These are phyloP conservation scores for Siniperca chuatsi DNA, from an alignment of 2,113 vertebrate genomes.

Conservation along the genomic window DNA sequence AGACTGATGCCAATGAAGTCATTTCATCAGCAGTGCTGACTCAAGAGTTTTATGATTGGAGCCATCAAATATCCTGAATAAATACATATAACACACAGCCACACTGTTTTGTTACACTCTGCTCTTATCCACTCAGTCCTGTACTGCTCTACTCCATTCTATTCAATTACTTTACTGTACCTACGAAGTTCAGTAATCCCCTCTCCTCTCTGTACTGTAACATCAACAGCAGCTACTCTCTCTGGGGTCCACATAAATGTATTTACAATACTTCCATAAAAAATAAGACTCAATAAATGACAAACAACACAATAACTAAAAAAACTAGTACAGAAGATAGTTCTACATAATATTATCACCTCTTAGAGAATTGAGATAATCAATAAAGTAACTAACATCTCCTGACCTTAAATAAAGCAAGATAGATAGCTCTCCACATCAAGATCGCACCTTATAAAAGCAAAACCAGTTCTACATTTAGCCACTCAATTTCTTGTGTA, in stretches of 20 bases:
- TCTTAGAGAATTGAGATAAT: background rate
- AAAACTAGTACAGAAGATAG: background rate
- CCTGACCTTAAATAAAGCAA: background rate
- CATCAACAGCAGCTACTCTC: background rate
- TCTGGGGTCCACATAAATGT: background rate
- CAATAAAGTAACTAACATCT: background rate
- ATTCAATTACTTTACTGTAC: background rate
- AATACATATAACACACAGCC: background rate
- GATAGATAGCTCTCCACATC: background rate
- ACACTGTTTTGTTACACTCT: constrained; percentile 22
- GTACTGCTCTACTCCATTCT: background rate
- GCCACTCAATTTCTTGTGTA: background rate
- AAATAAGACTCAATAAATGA: background rate
- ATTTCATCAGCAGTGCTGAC: background rate
- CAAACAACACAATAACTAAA: background rate
- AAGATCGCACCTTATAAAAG: background rate
- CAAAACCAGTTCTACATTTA: background rate
- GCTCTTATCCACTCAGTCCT: background rate
- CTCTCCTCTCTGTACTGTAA: background rate
- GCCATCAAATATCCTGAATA: constrained; percentile 38
- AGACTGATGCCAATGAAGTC: background rate
- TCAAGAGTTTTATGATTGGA: background rate
- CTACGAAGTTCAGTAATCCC: background rate
- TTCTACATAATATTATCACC: background rate
- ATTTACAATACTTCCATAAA: background rate